Base-by-base conservation (phyloP, 2,113 vertebrate genomes). In the Mirza zaza region DNA sequence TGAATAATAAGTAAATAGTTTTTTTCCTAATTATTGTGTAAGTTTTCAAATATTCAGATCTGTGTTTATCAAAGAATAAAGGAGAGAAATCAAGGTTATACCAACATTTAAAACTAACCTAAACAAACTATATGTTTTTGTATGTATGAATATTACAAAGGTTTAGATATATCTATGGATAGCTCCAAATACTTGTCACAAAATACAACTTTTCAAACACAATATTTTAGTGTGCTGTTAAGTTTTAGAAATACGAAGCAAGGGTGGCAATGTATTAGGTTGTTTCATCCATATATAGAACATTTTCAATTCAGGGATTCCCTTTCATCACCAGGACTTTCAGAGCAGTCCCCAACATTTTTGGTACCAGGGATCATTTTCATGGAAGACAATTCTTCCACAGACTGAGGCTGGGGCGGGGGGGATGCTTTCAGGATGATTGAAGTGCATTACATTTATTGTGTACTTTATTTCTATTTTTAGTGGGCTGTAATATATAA, bases 11-110 rank as follows among this genome's bases (percentile, higher is more conserved):
- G 81, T 79, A 97, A 97, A 96, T 81, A 94, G 63, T 68, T 89
- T 50, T 97, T 97, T 96, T 97, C 15, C 88, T 97, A 52, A 97
- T 97, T 93, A 95, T 94, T 92, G 94, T 67, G 55, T 75, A 73
- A 83, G 89, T 97, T 97, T 97, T 97, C 87, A 95, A 97, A 97
- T 97, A 97, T 92, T 97, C 63, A 91, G 39, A 91, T 23, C 42
- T 93, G 61, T 93, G 75, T 97, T 97, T 94, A 76, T 96, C 32
- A 81, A 95, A 93, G 89, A 95, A 90, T 84, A 77, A 84, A 70
- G 10, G 23, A 86, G 55, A 92, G 32, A 94, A 92, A 87, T 83
- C 20, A 61, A 87, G 12, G 5, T 71, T 91, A 45, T 52, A 80
- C 11, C 36, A 90, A 71, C 8, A 84, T 50, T 86, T 90, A 71